Evolutionary conservation across 92 coral and sea anemone species (phyloP), one percentile per base, ranked within the genome.

Genomic region (Desmophyllum pertusum): DNA sequence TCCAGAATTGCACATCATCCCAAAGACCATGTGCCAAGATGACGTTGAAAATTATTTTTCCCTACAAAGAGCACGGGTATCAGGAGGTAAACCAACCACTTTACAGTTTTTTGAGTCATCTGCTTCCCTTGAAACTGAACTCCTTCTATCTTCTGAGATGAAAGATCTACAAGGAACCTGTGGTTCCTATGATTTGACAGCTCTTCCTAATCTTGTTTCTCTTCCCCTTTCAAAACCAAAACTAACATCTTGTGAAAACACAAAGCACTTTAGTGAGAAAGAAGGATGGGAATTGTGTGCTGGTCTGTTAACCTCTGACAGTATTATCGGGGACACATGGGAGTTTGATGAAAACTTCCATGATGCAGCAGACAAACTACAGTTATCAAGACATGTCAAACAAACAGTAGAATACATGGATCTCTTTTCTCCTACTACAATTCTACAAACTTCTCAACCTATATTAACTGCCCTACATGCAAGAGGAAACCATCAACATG

Each of bases 181-280:
- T 73, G 90, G 90, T 19, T 86, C 86, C 6, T 86, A 86, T 65
- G 90, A 86, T 52, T 51, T 75, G 27, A 57, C 74, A 21, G 76
- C 82, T 33, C 67, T 86, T 3, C 90, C 84, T 33, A 89, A 89
- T 42, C 70, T 63, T 36, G 73, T 48, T 14, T 70, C 88, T 27
- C 64, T 84, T 29, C 89, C 83, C 18, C 75, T 46, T 46, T 29
- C 38, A 6, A 65, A 65, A 65, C 70, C 23, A 31, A 65, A 65
- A 31, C 70, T 10, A 31, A 30, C 70, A 31, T 10, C 40, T 5
- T 15, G 17, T 30, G 70, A 65, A 33, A 65, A 4, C 14, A 29
- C 14, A 17, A 64, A 64, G 18, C 17, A 64, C 30, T 64, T 64
- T 64, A 64, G 40, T 64, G 70, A 64, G 19, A 64, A 64, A 65